phyloP scores from a whole-genome alignment of 2,113 vertebrate species.

The Cryptotis parvus region DNA sequence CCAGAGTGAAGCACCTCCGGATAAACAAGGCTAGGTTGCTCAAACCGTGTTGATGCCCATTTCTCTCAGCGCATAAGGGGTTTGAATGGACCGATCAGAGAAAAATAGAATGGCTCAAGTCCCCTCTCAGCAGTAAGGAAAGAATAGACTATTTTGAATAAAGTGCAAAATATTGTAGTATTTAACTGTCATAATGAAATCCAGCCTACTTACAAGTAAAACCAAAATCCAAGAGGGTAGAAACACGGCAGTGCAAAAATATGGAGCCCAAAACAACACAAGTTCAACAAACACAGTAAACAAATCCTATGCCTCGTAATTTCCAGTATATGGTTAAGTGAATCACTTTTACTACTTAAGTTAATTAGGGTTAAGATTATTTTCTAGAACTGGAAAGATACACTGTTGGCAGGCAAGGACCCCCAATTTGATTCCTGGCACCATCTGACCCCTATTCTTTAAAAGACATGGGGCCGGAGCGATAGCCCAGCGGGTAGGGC shows the following conservation, averaged over 20 bases:
- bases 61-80: not conserved
- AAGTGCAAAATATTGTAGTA: not conserved
- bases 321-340: not conserved
- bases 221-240: not conserved
- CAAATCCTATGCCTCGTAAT: not conserved
- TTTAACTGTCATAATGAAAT: not conserved
- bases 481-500: too few species aligned
- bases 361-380: not conserved
- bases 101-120: not conserved
- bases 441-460: too few species aligned
- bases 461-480: too few species aligned
- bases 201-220: not conserved
- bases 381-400: not conserved
- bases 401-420: too few species aligned
- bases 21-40: not conserved
- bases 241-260: not conserved
- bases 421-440: too few species aligned
- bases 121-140: not conserved
- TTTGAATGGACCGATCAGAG: not conserved
- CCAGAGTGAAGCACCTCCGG: not conserved
- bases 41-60: not conserved
- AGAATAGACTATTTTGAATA: not conserved
- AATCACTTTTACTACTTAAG: not conserved
- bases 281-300: not conserved
- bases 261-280: not conserved